Evolutionary conservation across 2,113 vertebrate species (phyloP).

Genomic region (Ceyx melanurus): DNA sequence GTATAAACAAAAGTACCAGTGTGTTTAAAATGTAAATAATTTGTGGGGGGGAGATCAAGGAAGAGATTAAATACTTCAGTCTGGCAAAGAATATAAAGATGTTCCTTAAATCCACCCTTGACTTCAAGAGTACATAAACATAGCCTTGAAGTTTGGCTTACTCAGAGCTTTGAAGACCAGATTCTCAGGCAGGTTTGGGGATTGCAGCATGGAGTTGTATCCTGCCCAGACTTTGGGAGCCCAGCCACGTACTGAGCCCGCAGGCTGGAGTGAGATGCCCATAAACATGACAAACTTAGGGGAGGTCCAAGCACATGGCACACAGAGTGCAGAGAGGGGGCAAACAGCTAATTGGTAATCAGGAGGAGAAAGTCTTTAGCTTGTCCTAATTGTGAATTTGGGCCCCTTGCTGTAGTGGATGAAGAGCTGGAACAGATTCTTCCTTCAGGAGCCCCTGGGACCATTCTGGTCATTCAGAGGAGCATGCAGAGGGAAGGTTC

Average conservation of each 20-base stretch:
- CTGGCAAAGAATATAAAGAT: slow-evolving; percentile 48
- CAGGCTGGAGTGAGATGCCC: background rate
- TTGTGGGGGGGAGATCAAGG: background rate
- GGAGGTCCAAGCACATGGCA: background rate
- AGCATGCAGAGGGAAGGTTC: background rate
- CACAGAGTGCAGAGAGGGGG: background rate
- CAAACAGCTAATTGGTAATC: background rate
- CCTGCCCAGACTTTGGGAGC: background rate
- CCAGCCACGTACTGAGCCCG: background rate
- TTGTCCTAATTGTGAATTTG: background rate
- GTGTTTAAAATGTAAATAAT: slow-evolving; percentile 43
- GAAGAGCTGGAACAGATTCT: background rate
- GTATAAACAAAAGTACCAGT: slow-evolving; percentile 8
- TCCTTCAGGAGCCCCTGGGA: background rate
- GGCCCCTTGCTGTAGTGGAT: fast-evolving
- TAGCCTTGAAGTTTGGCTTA: background rate
- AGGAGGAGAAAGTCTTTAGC: background rate
- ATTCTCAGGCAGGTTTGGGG: background rate
- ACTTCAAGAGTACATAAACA: background rate
- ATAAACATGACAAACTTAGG: background rate
- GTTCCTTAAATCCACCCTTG: background rate
- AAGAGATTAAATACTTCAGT: slow-evolving; percentile 41
- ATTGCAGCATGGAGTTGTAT: background rate
- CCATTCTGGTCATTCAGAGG: background rate
- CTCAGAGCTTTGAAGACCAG: background rate